These are phyloP conservation scores for Typhlichthys subterraneus DNA, from an alignment of 2,797 vertebrate species.

Conservation along the genomic window DNA sequence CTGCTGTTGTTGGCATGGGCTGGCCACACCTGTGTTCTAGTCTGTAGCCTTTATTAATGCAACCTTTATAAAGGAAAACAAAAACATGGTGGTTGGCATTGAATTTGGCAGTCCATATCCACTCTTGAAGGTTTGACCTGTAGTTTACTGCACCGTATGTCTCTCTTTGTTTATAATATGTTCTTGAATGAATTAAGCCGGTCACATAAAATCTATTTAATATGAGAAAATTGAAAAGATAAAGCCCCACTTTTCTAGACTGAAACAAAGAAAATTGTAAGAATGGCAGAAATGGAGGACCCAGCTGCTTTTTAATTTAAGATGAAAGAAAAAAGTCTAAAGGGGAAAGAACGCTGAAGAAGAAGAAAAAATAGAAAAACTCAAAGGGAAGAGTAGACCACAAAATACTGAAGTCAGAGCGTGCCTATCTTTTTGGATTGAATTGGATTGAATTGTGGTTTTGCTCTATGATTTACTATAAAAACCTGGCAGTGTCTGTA, in stretches of 20 bases:
- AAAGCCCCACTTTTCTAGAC: slow-evolving; percentile 57
- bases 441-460: slow-evolving; percentile 60
- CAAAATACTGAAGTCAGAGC: slow-evolving; percentile 73
- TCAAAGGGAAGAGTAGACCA: slow-evolving; percentile 68
- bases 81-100: background rate
- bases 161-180: slow-evolving; percentile 36
- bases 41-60: slow-evolving; percentile 32
- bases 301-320: slow-evolving; percentile 75
- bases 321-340: slow-evolving; percentile 62
- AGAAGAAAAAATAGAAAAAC: slow-evolving; percentile 34
- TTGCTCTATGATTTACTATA: slow-evolving; percentile 69
- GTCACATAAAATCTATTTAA: slow-evolving; percentile 56
- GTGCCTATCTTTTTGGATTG: slow-evolving; percentile 66
- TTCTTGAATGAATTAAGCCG: slow-evolving; percentile 69
- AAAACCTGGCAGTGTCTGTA: slow-evolving; percentile 64
- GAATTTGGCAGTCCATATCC: slow-evolving; percentile 9
- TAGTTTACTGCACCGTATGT: background rate
- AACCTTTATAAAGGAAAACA: slow-evolving; percentile 25
- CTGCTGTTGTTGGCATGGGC: slow-evolving; percentile 54
- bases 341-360: slow-evolving; percentile 49
- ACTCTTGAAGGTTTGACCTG: slow-evolving; percentile 20
- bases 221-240: slow-evolving; percentile 47
- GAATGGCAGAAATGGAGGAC: slow-evolving; percentile 47
- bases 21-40: slow-evolving; percentile 61
- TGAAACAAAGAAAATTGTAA: slow-evolving; percentile 65